phyloP scores from a whole-genome alignment of 2,113 vertebrate species.

The Oreocharis arfaki region DNA sequence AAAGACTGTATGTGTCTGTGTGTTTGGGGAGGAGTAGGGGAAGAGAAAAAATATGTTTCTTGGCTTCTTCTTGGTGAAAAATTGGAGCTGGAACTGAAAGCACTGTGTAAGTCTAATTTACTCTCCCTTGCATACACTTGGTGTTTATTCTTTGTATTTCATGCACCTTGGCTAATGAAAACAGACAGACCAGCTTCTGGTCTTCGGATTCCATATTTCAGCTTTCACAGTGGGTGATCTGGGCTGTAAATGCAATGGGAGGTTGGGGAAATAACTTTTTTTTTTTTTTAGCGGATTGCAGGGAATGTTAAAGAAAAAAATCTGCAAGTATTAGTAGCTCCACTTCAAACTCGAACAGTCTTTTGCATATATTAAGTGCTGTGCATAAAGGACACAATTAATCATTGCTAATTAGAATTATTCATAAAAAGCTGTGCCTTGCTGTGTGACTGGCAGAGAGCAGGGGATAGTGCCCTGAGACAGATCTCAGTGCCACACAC shows the following conservation, averaged over 20 bases:
- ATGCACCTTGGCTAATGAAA: background rate
- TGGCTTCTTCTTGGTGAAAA: background rate
- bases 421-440: background rate
- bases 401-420: background rate
- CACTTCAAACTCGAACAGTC: background rate
- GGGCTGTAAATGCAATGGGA: background rate
- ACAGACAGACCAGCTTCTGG: background rate
- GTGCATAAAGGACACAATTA: background rate
- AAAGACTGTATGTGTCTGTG: background rate
- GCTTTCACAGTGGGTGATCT: background rate
- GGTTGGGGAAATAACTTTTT: background rate
- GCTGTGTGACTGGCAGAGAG: background rate
- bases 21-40: background rate
- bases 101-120: background rate
- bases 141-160: background rate
- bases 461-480: background rate
- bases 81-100: background rate
- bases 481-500: background rate
- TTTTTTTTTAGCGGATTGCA: background rate
- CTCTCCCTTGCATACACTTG: background rate
- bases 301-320: background rate
- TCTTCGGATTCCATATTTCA: background rate
- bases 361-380: background rate
- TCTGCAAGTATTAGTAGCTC: background rate
- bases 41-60: constrained; percentile 1